A percentile compares a stretch with the other conserved stretches of the same genome.
Conservation (phyloP, 2,113 vertebrate species). For the Herpailurus yagouaroundi region DNA sequence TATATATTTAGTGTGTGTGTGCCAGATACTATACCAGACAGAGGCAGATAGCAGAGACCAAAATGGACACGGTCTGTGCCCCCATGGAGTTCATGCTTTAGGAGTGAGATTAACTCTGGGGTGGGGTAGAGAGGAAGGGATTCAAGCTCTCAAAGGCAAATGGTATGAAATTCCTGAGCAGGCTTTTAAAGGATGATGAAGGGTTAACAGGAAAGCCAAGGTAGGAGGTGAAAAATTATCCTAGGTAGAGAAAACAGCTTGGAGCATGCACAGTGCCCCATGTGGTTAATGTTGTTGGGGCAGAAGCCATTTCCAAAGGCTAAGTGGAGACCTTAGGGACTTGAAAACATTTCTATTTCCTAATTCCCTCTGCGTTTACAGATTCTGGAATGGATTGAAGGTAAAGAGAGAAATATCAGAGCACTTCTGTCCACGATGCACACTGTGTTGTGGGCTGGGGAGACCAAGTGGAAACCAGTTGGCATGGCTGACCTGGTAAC, state of each 20-base stretch:
- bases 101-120: neutral
- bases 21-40: neutral
- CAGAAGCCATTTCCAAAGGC: neutral
- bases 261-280: neutral
- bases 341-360: neutral
- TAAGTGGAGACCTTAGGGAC: neutral
- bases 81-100: neutral
- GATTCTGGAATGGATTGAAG: conserved; percentile 99
- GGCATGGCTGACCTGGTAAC: conserved; percentile 99
- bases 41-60: neutral
- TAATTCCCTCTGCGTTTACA: conserved; percentile 72
- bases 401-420: conserved; percentile 98
- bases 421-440: conserved; percentile 99
- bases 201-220: neutral
- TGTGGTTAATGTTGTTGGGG: neutral
- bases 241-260: neutral
- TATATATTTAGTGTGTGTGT: neutral
- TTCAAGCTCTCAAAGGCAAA: neutral
- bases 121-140: neutral
- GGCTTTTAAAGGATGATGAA: neutral
- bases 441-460: conserved; percentile 97
- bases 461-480: conserved; percentile 97
- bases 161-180: neutral
- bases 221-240: neutral
- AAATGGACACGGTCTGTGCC: neutral